Evolutionary conservation across 2,113 vertebrate species (phyloP), one percentile per base, ranked within the genome.

Genomic region (Electrona antarctica): DNA sequence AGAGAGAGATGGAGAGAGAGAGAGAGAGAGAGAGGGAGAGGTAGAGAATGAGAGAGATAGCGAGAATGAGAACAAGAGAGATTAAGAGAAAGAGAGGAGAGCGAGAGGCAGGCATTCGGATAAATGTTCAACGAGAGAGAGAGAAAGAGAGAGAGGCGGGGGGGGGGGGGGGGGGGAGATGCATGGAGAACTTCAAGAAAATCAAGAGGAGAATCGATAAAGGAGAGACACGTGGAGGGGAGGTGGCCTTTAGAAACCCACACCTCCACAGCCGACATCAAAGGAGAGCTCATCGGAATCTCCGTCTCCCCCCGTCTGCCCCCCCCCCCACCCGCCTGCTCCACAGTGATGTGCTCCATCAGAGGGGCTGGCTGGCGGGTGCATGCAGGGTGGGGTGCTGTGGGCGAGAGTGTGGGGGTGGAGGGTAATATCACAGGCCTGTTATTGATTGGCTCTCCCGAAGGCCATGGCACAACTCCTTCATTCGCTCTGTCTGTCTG

Each of bases 201-300:
- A 87, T 80, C 76, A 78, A 71, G 73, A 79, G 73, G 1, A 50
- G 60, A 85, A 89, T 89, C 86, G 72, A 85, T 89, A 75, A 64
- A 13, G 9, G 33, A 41, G 33, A 41, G 33, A 41, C 33, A 6
- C 33, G 15, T 15, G 15, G 59, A 64, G 76, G 64, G 48, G 46
- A 67, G 51, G 64, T 78, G 76, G 69, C 78, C 76, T 80, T 86
- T 70, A 78, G 85, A 87, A 86, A 81, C 73, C 85, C 90, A 91
- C 85, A 90, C 76, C 67, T 78, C 65, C 58, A 83, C 15, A 58
- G 66, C 13, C 21, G 67, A 77, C 76, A 88, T 84, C 86, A 79
- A 85, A 77, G 79, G 80, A 71, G 80, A 86, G 86, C 89, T 90
- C 65, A 88, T 90, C 88, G 91, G 89, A 91, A 86, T 79, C 79